phyloP scores from a whole-genome alignment of 2,888 invertebrate species.

The Diadegma fenestrale region DNA sequence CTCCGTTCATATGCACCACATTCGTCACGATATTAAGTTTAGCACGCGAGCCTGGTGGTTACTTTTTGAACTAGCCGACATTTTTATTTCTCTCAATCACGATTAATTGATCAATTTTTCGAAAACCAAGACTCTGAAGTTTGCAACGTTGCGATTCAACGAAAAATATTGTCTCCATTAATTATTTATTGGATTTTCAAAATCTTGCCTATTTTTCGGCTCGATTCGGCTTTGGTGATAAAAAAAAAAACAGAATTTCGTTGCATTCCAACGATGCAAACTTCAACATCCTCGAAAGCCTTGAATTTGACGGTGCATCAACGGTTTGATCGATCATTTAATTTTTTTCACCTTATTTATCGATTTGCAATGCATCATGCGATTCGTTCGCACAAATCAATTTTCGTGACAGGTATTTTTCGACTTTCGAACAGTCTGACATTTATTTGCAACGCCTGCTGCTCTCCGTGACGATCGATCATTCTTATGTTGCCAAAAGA shows the following conservation, averaged over 20 bases:
- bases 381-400: too few relatives aligned
- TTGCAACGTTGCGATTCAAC: too few relatives aligned
- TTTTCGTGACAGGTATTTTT: not conserved
- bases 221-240: too few relatives aligned
- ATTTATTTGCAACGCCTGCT: not conserved
- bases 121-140: too few relatives aligned
- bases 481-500: not conserved
- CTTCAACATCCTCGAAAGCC: not conserved
- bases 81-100: not conserved
- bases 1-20: slow-evolving; percentile 18
- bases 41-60: not conserved
- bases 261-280: too few relatives aligned
- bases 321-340: not conserved
- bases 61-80: not conserved
- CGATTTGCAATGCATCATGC: not conserved
- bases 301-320: not conserved
- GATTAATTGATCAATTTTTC: too few relatives aligned
- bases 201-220: too few relatives aligned
- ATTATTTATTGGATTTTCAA: too few relatives aligned
- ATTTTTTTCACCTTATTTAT: not conserved
- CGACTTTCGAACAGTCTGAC: not conserved
- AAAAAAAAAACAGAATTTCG: too few relatives aligned
- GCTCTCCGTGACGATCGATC: not conserved
- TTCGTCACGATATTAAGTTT: not conserved
- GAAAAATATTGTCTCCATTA: too few relatives aligned